Evolutionary conservation across 1,140 invertebrate species (phyloP).

Genomic region (Neodiprion pinetum): DNA sequence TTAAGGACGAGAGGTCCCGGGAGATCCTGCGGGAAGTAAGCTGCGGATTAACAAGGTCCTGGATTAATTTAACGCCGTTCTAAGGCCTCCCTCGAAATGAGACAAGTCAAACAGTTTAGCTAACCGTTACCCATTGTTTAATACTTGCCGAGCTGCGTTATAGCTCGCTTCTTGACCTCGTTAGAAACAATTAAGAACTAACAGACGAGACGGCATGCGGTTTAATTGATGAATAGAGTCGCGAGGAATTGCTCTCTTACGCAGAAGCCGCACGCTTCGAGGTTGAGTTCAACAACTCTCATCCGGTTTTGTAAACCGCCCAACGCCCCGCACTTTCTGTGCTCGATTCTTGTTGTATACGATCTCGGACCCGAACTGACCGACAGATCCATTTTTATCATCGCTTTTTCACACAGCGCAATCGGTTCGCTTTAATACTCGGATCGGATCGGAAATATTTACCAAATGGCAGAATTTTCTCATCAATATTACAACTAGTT

Average conservation of each 20-base stretch:
- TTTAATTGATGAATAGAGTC: slow-evolving; percentile 40
- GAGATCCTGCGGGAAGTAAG: not conserved
- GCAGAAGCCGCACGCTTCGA: not conserved
- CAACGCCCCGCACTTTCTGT: not conserved
- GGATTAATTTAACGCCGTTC: not conserved
- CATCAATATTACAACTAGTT: too few species aligned
- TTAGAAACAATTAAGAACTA: slow-evolving; percentile 50
- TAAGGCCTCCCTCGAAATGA: not conserved
- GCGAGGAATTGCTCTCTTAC: not conserved
- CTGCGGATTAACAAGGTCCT: not conserved
- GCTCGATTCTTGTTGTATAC: not conserved
- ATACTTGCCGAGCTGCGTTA: not conserved
- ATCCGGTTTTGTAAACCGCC: slow-evolving; percentile 1
- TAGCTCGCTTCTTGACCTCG: slow-evolving; percentile 28
- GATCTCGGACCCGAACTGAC: too few species aligned
- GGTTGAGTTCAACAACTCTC: slow-evolving; percentile 7
- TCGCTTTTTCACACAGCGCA: not conserved
- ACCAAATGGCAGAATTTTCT: too few species aligned
- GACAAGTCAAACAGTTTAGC: not conserved
- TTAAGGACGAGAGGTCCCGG: not conserved
- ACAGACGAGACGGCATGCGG: slow-evolving; percentile 30
- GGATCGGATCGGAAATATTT: too few species aligned
- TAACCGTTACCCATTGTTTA: slow-evolving; percentile 11
- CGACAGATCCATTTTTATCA: too few species aligned
- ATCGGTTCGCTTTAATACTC: not conserved